phyloP scores from a whole-genome alignment of 2,888 invertebrate species.

The Nephrotoma flavescens region DNA sequence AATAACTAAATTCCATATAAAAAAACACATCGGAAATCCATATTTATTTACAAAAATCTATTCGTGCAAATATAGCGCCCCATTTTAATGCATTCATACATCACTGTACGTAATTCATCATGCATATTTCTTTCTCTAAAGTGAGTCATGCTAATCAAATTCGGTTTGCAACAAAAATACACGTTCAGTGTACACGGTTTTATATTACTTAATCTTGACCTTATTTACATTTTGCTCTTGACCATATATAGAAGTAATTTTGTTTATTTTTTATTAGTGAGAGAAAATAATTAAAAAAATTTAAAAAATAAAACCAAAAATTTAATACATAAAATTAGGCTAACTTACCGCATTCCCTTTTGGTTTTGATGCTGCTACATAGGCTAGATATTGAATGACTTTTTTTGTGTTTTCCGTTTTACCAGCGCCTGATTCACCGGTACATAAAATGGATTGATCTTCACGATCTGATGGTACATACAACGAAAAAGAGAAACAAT shows the following conservation, averaged over 20 bases:
- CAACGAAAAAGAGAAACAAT: background rate
- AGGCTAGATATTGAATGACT: conserved; percentile 99
- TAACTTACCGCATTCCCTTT: conserved; percentile 74
- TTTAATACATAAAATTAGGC: background rate
- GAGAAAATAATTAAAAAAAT: background rate
- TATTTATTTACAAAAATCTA: background rate
- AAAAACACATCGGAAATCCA: background rate
- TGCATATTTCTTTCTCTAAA: background rate
- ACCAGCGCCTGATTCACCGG: conserved; percentile 99
- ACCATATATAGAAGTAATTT: background rate
- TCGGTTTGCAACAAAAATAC: background rate
- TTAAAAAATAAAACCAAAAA: background rate
- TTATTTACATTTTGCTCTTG: background rate
- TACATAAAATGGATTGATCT: conserved; percentile 98
- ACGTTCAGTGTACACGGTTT: background rate
- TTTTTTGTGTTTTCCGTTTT: conserved; percentile 99
- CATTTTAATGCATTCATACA: background rate
- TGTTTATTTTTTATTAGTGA: background rate
- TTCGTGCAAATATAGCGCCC: background rate
- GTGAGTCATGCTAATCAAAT: background rate
- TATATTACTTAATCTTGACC: background rate
- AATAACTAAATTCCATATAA: background rate
- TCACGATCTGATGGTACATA: conserved; percentile 65
- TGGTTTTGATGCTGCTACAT: conserved; percentile 96
- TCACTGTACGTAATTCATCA: background rate